Evolutionary conservation across 2,113 vertebrate genomes (phyloP).

Genomic region (Alectura lathami): DNA sequence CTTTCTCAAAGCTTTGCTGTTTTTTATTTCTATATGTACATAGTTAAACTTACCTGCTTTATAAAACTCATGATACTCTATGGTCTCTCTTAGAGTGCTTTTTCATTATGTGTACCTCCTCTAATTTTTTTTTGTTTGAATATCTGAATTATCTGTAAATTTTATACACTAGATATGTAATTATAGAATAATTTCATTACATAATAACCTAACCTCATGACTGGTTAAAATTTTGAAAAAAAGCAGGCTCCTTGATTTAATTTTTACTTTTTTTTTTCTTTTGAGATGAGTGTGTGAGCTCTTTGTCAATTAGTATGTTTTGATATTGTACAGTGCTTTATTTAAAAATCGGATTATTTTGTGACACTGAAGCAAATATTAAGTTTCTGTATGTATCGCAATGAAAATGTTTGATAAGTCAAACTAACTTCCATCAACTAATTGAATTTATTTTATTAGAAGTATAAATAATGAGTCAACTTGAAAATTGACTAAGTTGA

Average conservation of each 20-base stretch:
- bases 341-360: background rate
- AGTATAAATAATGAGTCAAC: background rate
- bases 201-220: background rate
- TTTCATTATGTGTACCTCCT: background rate
- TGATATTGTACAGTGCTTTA: background rate
- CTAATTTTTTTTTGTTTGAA: background rate
- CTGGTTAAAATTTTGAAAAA: background rate
- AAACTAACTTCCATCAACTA: background rate
- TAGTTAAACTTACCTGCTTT: background rate
- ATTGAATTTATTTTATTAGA: background rate
- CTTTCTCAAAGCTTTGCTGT: background rate
- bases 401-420: background rate
- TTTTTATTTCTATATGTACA: background rate
- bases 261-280: background rate
- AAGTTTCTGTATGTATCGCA: background rate
- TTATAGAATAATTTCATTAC: background rate
- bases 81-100: background rate
- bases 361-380: background rate
- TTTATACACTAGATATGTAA: background rate
- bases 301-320: background rate
- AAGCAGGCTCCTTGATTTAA: background rate
- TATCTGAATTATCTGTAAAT: background rate
- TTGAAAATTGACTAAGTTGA: background rate
- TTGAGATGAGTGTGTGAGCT: background rate
- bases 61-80: rapidly evolving